A percentile compares a stretch with the other conserved stretches of the same genome.
phyloP scores from a whole-genome alignment of 2,797 vertebrate genomes.

The Catostomus latipinnis region DNA sequence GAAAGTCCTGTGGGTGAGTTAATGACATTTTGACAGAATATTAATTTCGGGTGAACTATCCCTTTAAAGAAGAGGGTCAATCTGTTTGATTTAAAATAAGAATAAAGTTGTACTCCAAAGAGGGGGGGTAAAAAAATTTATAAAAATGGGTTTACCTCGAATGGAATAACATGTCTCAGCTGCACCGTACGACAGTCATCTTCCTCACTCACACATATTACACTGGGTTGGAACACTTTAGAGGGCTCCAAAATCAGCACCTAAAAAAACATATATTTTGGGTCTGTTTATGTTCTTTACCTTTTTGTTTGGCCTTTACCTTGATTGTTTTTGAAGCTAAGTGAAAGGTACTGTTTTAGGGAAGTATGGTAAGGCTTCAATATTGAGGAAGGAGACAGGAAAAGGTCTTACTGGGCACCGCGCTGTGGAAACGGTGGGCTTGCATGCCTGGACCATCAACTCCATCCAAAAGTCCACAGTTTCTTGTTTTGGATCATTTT shows the following conservation, averaged over 20 bases:
- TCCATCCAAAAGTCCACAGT: constrained; percentile 88
- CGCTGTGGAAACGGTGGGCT: constrained; percentile 73
- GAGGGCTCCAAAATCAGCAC: constrained; percentile 87
- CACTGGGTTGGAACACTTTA: constrained; percentile 82
- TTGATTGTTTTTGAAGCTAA: background rate
- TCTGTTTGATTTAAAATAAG: too few relatives aligned
- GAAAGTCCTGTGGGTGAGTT: too few relatives aligned
- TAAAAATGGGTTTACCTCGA: constrained; percentile 74
- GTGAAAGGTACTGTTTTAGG: background rate
- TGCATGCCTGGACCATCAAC: constrained; percentile 83
- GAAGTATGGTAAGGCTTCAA: background rate
- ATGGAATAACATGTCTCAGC: constrained; percentile 76
- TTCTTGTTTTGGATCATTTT: constrained; percentile 74
- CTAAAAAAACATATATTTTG: constrained; percentile 65
- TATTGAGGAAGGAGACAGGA: background rate
- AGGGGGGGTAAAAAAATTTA: too few relatives aligned
- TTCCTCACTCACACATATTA: constrained; percentile 76
- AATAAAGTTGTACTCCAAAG: too few relatives aligned
- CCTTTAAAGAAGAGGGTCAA: too few relatives aligned
- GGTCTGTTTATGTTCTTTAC: background rate
- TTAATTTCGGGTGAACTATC: too few relatives aligned
- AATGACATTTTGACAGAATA: too few relatives aligned
- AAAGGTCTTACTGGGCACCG: constrained; percentile 80
- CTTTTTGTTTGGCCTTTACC: background rate
- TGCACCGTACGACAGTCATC: constrained; percentile 77